These are phyloP conservation scores for Petroica traversi DNA, from an alignment of 2,113 vertebrate species.

Conservation along the genomic window DNA sequence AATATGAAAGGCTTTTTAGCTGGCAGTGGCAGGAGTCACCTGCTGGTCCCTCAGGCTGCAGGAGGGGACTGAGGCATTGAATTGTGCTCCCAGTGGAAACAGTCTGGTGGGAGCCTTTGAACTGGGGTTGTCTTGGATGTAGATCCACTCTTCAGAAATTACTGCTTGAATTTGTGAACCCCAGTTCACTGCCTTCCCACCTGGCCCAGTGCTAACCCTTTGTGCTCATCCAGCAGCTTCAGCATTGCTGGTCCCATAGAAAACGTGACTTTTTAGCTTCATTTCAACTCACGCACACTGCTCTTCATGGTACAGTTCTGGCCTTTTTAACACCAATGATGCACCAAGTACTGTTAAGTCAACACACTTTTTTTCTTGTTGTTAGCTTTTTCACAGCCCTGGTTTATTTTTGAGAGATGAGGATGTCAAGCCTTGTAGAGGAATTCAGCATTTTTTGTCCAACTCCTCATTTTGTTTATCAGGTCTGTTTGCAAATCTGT, in stretches of 20 bases:
- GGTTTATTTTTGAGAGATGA: neutral
- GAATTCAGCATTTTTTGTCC: neutral
- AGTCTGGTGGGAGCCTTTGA: neutral
- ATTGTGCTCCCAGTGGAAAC: rapidly evolving
- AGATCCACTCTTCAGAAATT: neutral
- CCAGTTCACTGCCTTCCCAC: neutral
- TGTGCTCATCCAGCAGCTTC: rapidly evolving
- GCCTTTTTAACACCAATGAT: neutral
- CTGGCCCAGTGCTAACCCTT: neutral
- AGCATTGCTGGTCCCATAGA: neutral
- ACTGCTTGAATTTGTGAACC: neutral
- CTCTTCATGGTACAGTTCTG: rapidly evolving
- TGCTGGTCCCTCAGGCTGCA: neutral
- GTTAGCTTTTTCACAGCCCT: neutral
- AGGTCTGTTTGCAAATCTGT: neutral
- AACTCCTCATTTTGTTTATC: neutral
- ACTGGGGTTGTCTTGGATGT: rapidly evolving
- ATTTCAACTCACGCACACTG: neutral
- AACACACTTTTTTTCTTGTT: neutral
- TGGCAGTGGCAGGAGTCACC: neutral
- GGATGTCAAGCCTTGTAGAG: neutral
- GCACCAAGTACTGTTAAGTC: neutral
- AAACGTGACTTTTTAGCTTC: neutral
- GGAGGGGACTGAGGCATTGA: neutral
- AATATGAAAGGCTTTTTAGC: neutral